Conservation (phyloP, 1,140 invertebrate species). For the Bactericera cockerelli region DNA sequence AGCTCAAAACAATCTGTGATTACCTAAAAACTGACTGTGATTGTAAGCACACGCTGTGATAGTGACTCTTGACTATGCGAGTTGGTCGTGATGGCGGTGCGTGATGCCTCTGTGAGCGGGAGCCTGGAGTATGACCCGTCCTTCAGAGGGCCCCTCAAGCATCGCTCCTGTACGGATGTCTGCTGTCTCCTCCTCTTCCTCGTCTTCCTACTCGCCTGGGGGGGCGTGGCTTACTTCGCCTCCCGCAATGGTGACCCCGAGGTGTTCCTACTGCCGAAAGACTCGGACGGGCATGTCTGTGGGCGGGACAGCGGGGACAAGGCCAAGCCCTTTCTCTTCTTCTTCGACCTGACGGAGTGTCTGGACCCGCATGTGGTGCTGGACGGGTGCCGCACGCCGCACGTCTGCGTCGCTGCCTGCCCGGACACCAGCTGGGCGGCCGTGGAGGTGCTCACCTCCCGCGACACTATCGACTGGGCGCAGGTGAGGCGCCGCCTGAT, state of each 20-base stretch:
- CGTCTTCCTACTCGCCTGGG: slow-evolving; percentile 58
- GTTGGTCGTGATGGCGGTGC: background rate
- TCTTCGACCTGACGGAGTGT: slow-evolving; percentile 72
- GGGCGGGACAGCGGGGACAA: slow-evolving; percentile 51
- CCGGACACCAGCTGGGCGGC: slow-evolving; percentile 35
- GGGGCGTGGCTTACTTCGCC: slow-evolving; percentile 51
- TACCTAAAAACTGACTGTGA: too few species aligned
- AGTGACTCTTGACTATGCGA: too few species aligned
- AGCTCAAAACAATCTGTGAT: too few species aligned
- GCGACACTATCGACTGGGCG: slow-evolving; percentile 11
- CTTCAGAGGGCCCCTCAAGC: slow-evolving; percentile 63
- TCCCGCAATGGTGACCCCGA: slow-evolving; percentile 56
- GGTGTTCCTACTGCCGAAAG: slow-evolving; percentile 62
- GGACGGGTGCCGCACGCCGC: slow-evolving; percentile 13
- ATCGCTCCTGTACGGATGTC: slow-evolving; percentile 75
- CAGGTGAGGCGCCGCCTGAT: slow-evolving; percentile 29
- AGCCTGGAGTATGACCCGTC: slow-evolving; percentile 40
- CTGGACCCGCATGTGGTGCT: slow-evolving; percentile 43
- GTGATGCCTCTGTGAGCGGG: background rate
- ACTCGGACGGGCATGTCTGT: slow-evolving; percentile 56
- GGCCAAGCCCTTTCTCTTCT: slow-evolving; percentile 57
- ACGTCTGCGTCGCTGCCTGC: slow-evolving; percentile 67
- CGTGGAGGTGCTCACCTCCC: slow-evolving; percentile 7
- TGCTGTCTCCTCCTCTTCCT: slow-evolving; percentile 72
- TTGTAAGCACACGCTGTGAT: too few species aligned